Base-by-base conservation (phyloP, 2,113 vertebrate genomes). In the Oncorhynchus tshawytscha region DNA sequence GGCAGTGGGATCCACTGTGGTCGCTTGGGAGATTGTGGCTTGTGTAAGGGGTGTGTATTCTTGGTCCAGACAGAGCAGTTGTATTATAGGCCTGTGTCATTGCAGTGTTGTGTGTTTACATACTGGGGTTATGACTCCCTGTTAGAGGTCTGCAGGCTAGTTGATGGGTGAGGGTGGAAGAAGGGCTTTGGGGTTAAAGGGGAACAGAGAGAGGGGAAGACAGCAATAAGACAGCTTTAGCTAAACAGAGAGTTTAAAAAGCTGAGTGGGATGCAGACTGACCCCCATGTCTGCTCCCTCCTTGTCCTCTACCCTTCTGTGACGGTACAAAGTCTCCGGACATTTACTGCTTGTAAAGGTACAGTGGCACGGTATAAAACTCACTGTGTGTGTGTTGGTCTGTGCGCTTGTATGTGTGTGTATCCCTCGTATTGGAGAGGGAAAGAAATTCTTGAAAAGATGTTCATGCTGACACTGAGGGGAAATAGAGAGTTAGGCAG, bases 201-300 rank as follows among this genome's bases (percentile, higher is more conserved):
- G 62, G 20, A 22, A n/a, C 60, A 22, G 60, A 64, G 22, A n/a
- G 60, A 64, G 60, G 24, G 76, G 59, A 49, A 39, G 39, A 39
- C 39, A 0, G 39, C 6, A 15, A 16, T 57, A 13, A 20, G 51
- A 57, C 0, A 3, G n/a, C 22, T 60, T 60, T 60, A 60, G 20
- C 59, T 3, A 67, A 60, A 80, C 8, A 22, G 59, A 20, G 62
- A n/a, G 11, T 74, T 74, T 77, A 81, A 78, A 75, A 72, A 39
- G 7, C 67, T 48, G 60, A 49, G 5, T 74, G 22, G 39, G 54
- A 54, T 81, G 27, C 70, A 65, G 51, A 71, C 71, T 80, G 76
- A 84, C 69, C 75, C 75, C 27, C 24, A 59, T 24, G 22, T 29
- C 68, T 69, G 70, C 75, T 20, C 39, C 39, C 64, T 27, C 66